Evolutionary conservation across 1,140 invertebrate genomes (phyloP), one percentile per base, ranked within the genome.

Genomic region (Leucophenga varia): DNA sequence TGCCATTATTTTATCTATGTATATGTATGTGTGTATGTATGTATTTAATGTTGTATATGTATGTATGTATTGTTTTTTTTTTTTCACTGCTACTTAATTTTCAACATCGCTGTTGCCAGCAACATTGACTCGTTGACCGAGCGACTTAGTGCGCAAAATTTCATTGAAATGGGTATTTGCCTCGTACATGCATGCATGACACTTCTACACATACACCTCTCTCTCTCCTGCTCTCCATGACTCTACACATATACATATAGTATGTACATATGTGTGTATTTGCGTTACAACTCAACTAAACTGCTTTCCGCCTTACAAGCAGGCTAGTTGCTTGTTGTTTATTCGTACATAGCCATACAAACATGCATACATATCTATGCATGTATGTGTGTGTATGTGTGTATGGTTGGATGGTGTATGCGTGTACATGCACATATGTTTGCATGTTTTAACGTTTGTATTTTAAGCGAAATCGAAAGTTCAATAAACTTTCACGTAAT

Each of bases 401-500:
- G 22, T 14, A 19, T 14, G n/a, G n/a, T n/a, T n/a, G n/a, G n/a
- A n/a, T n/a, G n/a, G n/a, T 31, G 43, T 31, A 43, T 22, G 43
- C 1, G 20, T 10, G 51, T 16, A n/a, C n/a, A 47, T 21, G 44
- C 17, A 41, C 12, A 4, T 19, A 32, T 49, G 21, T 47, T 8
- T 14, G 19, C 28, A 12, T 43, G 17, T 45, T 14, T 37, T 31
- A 37, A 22, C 12, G 22, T 14, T 59, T 61, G 50, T 55, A 65
- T 57, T 60, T 65, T 55, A 47, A 61, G 53, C 63, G 59, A 70
- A 70, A 70, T 61, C 54, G 65, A 70, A 70, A 70, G 65, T 70
- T 70, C 65, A 70, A 70, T 61, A 63, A 70, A 70, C 65, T 70
- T 67, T 70, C 54, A 70, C 57, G 65, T 70, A 70, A 70, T 64